Percentiles rank a stretch among this genome's conserved stretches.
Conservation (phyloP, 1,140 invertebrate species). For the Drosophila lowei region DNA sequence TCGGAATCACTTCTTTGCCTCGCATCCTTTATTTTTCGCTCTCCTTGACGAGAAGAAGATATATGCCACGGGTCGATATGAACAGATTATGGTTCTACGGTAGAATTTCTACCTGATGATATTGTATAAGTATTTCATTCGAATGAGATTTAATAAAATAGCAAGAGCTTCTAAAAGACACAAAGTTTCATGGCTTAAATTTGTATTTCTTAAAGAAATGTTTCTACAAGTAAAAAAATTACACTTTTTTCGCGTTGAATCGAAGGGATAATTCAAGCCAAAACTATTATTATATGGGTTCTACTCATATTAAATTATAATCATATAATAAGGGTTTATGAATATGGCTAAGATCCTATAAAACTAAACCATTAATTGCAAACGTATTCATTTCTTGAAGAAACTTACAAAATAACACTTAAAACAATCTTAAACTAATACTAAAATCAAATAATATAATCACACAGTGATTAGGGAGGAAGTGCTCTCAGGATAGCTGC, state of each 20-base stretch:
- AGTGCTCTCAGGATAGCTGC: background rate
- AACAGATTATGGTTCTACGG: background rate
- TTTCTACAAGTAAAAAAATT: too few species aligned
- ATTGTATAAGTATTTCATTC: background rate
- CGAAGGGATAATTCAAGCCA: too few species aligned
- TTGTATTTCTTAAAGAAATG: background rate
- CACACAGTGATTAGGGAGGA: slow-evolving; percentile 18
- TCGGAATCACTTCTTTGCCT: slow-evolving; percentile 9
- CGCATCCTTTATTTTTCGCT: slow-evolving; percentile 21
- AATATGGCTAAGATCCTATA: background rate
- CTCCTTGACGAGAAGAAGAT: slow-evolving; percentile 8
- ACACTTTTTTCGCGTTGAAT: too few species aligned
- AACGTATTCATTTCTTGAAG: slow-evolving; percentile 20
- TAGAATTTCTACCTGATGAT: slow-evolving; percentile 4
- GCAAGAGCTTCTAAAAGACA: background rate
- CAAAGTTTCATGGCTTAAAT: background rate
- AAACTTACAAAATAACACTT: slow-evolving; percentile 22
- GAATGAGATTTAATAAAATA: background rate
- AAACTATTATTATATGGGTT: too few species aligned
- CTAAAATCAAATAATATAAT: slow-evolving; percentile 11
- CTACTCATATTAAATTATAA: too few species aligned
- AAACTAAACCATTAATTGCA: background rate
- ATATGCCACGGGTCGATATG: slow-evolving; percentile 16
- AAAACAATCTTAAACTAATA: slow-evolving; percentile 2
- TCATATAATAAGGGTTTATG: too few species aligned